These are phyloP conservation scores for Thripadectes ignobilis DNA, from an alignment of 2,797 vertebrate genomes.

Conservation along the genomic window DNA sequence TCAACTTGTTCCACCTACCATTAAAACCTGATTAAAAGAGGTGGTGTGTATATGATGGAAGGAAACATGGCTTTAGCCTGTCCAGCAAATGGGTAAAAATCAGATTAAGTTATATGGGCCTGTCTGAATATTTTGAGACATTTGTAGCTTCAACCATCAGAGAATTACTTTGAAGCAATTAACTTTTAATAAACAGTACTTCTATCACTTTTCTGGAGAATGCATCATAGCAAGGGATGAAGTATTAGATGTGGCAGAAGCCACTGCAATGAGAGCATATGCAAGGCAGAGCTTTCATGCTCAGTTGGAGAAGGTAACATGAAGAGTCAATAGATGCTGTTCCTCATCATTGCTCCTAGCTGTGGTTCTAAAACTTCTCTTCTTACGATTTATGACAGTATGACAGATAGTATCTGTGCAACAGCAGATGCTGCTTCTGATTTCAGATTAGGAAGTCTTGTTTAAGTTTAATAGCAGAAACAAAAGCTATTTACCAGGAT, in stretches of 20 bases:
- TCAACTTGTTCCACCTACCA: background rate
- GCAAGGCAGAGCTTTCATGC: background rate
- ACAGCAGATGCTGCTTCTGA: background rate
- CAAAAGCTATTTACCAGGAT: background rate
- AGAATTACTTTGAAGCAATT: background rate
- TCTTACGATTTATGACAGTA: background rate
- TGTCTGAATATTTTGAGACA: background rate
- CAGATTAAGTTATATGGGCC: background rate
- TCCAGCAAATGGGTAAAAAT: background rate
- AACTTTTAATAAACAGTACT: background rate
- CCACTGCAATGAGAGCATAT: background rate
- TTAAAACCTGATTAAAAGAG: background rate
- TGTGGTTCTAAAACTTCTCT: background rate
- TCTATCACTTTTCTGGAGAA: background rate
- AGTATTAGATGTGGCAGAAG: background rate
- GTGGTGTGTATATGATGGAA: background rate
- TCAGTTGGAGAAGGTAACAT: background rate
- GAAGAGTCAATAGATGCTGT: background rate
- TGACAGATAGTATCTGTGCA: background rate
- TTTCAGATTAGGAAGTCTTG: background rate
- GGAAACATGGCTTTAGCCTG: background rate
- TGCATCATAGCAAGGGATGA: background rate
- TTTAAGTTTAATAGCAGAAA: background rate
- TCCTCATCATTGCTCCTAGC: background rate
- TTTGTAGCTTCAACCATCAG: background rate